phyloP scores from a whole-genome alignment of 2,888 invertebrate genomes.

The Magallana nippona region DNA sequence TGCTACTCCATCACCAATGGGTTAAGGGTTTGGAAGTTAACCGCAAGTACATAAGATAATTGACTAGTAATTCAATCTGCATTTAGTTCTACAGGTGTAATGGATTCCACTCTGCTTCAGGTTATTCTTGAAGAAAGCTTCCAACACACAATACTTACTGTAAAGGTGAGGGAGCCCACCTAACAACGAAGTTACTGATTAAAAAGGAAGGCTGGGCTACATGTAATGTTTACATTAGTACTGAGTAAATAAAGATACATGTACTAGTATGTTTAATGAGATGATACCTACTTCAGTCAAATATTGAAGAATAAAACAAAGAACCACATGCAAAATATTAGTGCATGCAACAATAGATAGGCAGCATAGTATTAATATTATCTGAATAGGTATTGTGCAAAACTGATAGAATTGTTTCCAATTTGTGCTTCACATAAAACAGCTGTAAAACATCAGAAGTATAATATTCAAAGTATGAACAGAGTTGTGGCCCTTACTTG shows the following conservation, averaged over 20 bases:
- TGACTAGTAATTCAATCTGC: background rate
- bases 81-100: background rate
- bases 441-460: no score
- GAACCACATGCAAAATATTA: no score
- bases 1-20: background rate
- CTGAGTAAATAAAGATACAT: no score
- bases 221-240: background rate
- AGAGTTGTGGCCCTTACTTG: conserved; percentile 62
- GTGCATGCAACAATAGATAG: no score
- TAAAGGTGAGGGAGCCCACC: conserved; percentile 3
- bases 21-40: background rate
- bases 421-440: no score
- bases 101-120: background rate
- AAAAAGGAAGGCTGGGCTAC: background rate
- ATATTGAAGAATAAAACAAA: no score
- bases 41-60: background rate
- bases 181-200: background rate
- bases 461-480: no score
- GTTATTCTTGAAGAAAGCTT: background rate
- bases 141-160: conserved; percentile 7
- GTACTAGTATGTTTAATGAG: no score
- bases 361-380: no score
- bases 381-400: no score
- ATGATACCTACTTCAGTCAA: no score
- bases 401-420: no score